Base-by-base conservation (phyloP, 2,113 vertebrate species). In the Callionymus lyra region DNA sequence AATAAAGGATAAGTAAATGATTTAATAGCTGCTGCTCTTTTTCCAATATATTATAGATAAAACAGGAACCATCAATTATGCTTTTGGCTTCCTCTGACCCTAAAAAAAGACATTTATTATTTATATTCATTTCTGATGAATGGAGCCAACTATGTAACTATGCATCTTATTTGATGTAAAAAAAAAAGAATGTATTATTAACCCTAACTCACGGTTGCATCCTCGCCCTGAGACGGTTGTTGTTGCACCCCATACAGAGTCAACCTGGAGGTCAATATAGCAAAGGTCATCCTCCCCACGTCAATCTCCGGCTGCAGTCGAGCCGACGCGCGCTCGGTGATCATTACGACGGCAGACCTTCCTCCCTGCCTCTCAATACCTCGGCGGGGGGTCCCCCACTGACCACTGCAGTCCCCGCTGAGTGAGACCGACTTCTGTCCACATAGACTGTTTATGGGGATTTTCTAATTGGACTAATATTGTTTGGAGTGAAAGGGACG, bases 281-380 rank as follows among this genome's bases (percentile, higher is more conserved):
- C 57, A 83, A 82, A 84, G 78, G 76, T 83, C 77, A 76, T 31
- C 27, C 35, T 39, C 63, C 65, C 63, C 63, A 63, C 61, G 44
- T 68, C 77, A 70, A 53, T 80, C 79, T 77, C 70, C 70, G 57
- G 56, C 80, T 72, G 76, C 67, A 82, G 74, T 53, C 69, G 76
- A 77, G 68, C 75, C 65, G 51, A 44, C 53, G 65, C 68, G 79
- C 71, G 64, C 82, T 84, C 73, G 83, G 76, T 68, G 72, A 65
- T 81, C 77, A 84, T 82, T 77, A 84, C 68, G 54, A 70, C 44
- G 52, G 50, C 16, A 50, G 41, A 61, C 50, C 60, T 39, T 65
- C 53, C 45, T 43, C 58, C 65, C n/a, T n/a, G 67, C 52, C 68
- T 72, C 70, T 75, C 65, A 62, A 59, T 70, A 55, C 59, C 72